Conservation (phyloP, 2,888 invertebrate species). For the Xestia sexstrigata region DNA sequence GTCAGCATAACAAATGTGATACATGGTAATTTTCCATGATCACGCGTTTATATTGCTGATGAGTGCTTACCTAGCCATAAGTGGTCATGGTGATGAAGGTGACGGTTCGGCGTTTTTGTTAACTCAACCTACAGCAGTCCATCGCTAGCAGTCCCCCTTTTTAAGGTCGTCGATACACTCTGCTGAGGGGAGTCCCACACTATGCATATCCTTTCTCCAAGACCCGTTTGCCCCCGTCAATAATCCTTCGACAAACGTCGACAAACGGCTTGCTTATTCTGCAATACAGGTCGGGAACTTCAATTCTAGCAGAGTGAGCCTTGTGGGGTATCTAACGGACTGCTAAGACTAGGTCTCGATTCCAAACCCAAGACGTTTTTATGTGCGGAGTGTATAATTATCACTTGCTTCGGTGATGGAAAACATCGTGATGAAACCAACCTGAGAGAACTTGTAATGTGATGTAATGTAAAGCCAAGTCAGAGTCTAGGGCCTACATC, state of each 20-base stretch:
- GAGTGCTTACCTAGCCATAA: background rate
- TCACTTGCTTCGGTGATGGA: background rate
- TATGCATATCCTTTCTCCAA: background rate
- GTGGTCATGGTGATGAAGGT: background rate
- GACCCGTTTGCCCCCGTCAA: background rate
- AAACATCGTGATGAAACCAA: background rate
- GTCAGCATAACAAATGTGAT: slow-evolving; percentile 5
- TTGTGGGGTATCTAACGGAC: background rate
- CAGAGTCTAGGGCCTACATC: background rate
- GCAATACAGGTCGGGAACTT: background rate
- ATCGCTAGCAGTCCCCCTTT: background rate
- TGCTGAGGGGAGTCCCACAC: background rate
- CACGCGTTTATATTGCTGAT: background rate
- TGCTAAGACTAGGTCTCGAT: background rate
- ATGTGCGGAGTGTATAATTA: background rate
- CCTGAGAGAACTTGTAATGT: too few relatives aligned
- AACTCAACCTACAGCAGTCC: background rate
- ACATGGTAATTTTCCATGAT: background rate
- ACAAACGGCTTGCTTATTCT: background rate
- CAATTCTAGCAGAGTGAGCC: background rate
- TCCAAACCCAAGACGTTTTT: too few relatives aligned
- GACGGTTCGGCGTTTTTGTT: background rate
- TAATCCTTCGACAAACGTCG: background rate
- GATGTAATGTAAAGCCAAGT: too few relatives aligned
- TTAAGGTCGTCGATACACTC: too few relatives aligned